Evolutionary conservation across 1,140 invertebrate genomes (phyloP), one percentile per base, ranked within the genome.

Genomic region (Dinothrombium tinctorium): DNA sequence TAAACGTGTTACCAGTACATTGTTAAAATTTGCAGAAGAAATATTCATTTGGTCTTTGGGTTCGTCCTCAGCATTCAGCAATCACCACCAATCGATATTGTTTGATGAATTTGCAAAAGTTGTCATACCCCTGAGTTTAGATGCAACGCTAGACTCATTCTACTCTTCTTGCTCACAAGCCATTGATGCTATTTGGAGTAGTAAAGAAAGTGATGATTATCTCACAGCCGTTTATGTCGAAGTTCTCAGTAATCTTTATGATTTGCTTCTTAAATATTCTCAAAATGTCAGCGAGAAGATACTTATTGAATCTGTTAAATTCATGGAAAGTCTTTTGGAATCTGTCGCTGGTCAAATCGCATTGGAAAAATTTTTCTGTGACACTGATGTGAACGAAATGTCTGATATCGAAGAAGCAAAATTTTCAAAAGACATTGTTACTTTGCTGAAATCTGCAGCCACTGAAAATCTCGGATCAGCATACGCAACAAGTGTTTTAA

Each of bases 311-410:
- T 76, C 70, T 50, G 55, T 77, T 7, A 67, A 74, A 46, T 84
- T 81, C 51, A 76, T 84, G 69, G 80, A 84, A 56, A 71, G 72
- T 46, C 66, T 83, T 37, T 52, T 89, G 8, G 80, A 86, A 22
- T 75, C 74, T 46, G 62, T 72, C 11, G 63, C 72, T 1, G 82
- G 81, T 0, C 68, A 76, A 33, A 67, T 71, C 49, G 81, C 83
- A 0, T 68, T 89, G 47, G 72, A 78, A 42, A 63, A 69, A 44
- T 82, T 87, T 49, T 86, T 86, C 43, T 51, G 54, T 24, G 51
- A 55, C 26, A 50, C 41, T 37, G 49, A 36, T 36, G n/a, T n/a
- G n/a, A n/a, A n/a, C n/a, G n/a, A n/a, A n/a, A n/a, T n/a, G n/a
- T 2, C 33, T 21, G 33, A 21, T 21, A 33, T 19, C 15, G 15